A percentile compares a stretch with the other conserved stretches of the same genome.
phyloP scores from a whole-genome alignment of 2,797 vertebrate genomes.

The Clarias platycephalus region DNA sequence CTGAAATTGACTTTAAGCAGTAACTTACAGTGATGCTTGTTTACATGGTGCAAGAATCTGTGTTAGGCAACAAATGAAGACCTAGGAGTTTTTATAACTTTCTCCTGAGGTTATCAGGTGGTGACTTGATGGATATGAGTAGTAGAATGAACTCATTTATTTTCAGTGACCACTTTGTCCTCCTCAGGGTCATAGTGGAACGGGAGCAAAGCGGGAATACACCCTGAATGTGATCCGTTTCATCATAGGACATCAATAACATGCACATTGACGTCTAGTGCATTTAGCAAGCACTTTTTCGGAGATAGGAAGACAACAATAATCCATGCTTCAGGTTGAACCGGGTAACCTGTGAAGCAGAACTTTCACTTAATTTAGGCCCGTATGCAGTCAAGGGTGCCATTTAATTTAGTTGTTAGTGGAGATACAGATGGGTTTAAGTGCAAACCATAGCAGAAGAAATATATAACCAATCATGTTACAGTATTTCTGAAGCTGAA shows the following conservation, averaged over 20 bases:
- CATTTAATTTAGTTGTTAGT: not conserved
- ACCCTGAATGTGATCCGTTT: not conserved
- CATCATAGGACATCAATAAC: not conserved
- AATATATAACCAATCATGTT: not conserved
- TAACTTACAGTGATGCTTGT: not conserved
- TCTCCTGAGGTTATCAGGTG: not conserved
- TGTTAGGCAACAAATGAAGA: not conserved
- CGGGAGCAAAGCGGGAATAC: not conserved
- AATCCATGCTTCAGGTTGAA: not conserved
- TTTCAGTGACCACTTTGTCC: not conserved
- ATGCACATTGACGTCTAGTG: not conserved
- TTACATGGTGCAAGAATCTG: not conserved
- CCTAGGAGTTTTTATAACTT: not conserved
- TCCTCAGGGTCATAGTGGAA: not conserved
- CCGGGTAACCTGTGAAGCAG: not conserved
- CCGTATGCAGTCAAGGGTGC: not conserved
- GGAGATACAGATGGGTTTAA: not conserved
- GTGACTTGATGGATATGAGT: not conserved
- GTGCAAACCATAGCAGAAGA: not conserved
- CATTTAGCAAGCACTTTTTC: not conserved
- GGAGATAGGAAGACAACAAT: not conserved
- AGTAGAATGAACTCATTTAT: not conserved
- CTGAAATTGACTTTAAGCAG: not conserved
- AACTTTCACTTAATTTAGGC: not conserved
- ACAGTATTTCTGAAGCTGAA: not conserved